Evolutionary conservation across 2,797 vertebrate genomes (phyloP), one percentile per base, ranked within the genome.

Genomic region (Pterois miles): DNA sequence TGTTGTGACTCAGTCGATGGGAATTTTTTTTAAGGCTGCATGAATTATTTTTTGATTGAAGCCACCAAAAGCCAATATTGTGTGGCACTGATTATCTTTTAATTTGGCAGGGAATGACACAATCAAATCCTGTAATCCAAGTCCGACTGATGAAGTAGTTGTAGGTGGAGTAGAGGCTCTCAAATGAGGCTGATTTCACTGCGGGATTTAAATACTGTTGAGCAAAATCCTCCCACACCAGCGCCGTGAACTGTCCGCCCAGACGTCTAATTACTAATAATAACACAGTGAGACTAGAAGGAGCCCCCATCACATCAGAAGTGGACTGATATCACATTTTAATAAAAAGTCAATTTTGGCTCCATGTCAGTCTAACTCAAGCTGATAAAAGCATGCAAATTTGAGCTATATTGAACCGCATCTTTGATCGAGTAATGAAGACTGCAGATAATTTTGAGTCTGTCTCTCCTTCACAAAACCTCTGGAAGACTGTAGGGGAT

Each of bases 391-490:
- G 22, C 22, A n/a, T 27, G 22, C 33, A 59, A 22, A 69, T 74
- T 48, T 33, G 23, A 27, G 71, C 46, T 29, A 52, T 16, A 48
- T 6, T 68, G 34, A 82, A 71, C 29, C 34, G 25, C 52, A 43
- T 74, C 73, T 85, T 67, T 82, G 66, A 86, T 63, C 1, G 22
- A 72, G 63, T 29, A 53, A 73, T 33, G 66, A 57, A 64, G 71
- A 76, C 56, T 75, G 68, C 34, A 63, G 69, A 82, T 84, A 11
- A 40, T 72, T 71, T 63, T 48, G 66, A 76, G 67, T 25, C 27
- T 52, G 64, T 64, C 69, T 88, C 84, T 89, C 89, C 86, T 92
- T 87, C 86, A 89, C 70, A 82, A 81, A 91, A 91, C 90, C 92
- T 91, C 88, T 90, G 86, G 88, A 93, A 88, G 87, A 84, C 84